Evolutionary conservation across 2,113 vertebrate genomes (phyloP), one percentile per base, ranked within the genome.

Genomic region (Sylvietta virens): DNA sequence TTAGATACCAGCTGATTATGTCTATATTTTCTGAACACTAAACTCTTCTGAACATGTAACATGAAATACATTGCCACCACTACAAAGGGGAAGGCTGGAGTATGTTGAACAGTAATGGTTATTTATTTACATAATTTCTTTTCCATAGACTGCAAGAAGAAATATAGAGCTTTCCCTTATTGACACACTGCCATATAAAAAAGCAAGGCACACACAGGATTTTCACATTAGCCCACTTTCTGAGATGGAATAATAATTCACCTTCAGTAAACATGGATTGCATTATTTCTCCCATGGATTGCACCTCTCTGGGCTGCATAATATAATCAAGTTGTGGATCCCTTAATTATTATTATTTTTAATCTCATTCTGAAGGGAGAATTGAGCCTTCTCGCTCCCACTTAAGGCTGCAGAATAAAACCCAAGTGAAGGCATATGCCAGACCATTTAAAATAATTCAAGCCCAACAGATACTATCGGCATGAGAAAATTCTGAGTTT

Each of bases 61-160:
- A 94, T 98, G 97, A 98, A 98, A 98, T 98, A 98, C 96, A 95
- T 93, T 96, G 96, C 96, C 85, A 8, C 85, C 66, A 95, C 89
- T 97, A 97, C 95, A 96, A 97, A 97, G 91, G 65, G 81, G 86
- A 97, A 97, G 90, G 92, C 81, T 87, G 95, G 95, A 96, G 81
- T 95, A 92, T 94, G 87, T 92, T 94, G 95, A 97, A 94, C 95
- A 96, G 97, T 98, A 97, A 98, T 98, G 97, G 95, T 98, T 98
- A 98, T 98, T 98, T 98, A 98, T 98, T 98, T 98, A 98, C 97
- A 98, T 98, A 97, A 97, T 98, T 98, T 98, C 97, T 97, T 97
- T 97, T 94, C 94, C 97, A 97, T 96, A 96, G 86, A 96, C 96
- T 91, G 86, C 77, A 89, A 82, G 85, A 96, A 97, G 97, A 98